Evolutionary conservation across 2,888 invertebrate genomes (phyloP).

Genomic region (Thymelicus lineola): DNA sequence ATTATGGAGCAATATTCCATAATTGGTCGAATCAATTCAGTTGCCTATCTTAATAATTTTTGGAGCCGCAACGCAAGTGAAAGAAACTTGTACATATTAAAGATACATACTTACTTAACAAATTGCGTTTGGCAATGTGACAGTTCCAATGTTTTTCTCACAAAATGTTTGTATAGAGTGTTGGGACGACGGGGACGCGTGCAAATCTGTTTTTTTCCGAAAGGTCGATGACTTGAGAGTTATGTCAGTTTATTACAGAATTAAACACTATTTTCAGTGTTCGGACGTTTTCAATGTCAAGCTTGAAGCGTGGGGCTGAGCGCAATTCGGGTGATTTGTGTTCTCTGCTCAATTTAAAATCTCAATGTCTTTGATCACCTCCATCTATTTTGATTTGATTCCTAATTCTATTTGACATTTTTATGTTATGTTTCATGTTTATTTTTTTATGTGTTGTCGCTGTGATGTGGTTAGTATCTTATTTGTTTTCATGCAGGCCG

Average conservation of each 20-base stretch:
- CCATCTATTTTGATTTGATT: not conserved
- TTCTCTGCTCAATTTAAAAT: not conserved
- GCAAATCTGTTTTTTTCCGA: slow-evolving; percentile 44
- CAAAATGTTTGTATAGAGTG: slow-evolving; percentile 33
- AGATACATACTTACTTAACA: slow-evolving; percentile 17
- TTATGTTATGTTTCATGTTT: not conserved
- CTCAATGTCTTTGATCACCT: not conserved
- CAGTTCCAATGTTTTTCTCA: slow-evolving; percentile 48
- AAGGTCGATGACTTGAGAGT: slow-evolving; percentile 49
- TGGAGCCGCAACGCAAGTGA: not conserved
- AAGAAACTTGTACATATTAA: not conserved
- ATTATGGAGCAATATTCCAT: too few species aligned
- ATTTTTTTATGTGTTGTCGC: too few species aligned
- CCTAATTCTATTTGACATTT: slow-evolving; percentile 1
- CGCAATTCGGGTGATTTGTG: not conserved
- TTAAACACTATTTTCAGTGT: slow-evolving; percentile 49
- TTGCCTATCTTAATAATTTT: not conserved
- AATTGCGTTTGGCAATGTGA: slow-evolving; percentile 52
- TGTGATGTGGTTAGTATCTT: too few species aligned
- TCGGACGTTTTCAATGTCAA: slow-evolving; percentile 52
- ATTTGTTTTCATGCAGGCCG: too few species aligned
- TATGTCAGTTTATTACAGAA: slow-evolving; percentile 43
- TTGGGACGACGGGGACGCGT: slow-evolving; percentile 38
- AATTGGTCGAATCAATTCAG: too few species aligned
- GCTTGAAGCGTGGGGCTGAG: not conserved